Percentiles rank a stretch among this genome's conserved stretches.
Evolutionary conservation across 1,140 invertebrate species (phyloP).

Genomic region (Formica selysi): DNA sequence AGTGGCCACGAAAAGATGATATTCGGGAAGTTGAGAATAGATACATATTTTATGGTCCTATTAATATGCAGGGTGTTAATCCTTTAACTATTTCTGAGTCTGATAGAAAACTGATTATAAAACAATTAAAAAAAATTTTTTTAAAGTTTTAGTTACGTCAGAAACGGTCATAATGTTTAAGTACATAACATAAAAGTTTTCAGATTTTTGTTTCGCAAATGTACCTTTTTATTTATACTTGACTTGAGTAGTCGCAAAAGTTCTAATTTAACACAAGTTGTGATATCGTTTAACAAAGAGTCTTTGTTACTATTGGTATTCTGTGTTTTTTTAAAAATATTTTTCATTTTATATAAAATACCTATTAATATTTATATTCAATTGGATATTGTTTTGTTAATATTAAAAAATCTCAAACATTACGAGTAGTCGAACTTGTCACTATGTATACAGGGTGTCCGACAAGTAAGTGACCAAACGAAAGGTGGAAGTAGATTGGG

Average conservation of each 20-base stretch:
- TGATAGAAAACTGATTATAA: slow-evolving; percentile 1
- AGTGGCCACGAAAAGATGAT: too few species aligned
- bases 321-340: neutral
- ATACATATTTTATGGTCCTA: neutral
- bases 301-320: neutral
- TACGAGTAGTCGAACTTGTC: neutral
- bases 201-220: neutral
- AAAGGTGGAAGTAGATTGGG: too few species aligned
- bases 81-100: slow-evolving; percentile 4
- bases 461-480: too few species aligned
- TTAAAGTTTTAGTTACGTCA: neutral
- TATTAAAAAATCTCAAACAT: too few species aligned
- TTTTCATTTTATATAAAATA: neutral
- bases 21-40: too few species aligned
- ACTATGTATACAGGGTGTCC: neutral
- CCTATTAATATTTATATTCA: slow-evolving; percentile 3
- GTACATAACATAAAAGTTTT: neutral
- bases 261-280: neutral
- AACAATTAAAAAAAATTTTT: neutral
- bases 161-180: neutral
- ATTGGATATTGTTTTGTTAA: too few species aligned
- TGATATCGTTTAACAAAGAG: slow-evolving; percentile 1
- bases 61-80: neutral
- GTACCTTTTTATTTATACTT: neutral
- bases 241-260: too few species aligned